Percentiles rank a stretch among this genome's conserved stretches.
These are phyloP conservation scores for Prunella fulvescens DNA, from an alignment of 2,113 vertebrate species.

Conservation along the genomic window DNA sequence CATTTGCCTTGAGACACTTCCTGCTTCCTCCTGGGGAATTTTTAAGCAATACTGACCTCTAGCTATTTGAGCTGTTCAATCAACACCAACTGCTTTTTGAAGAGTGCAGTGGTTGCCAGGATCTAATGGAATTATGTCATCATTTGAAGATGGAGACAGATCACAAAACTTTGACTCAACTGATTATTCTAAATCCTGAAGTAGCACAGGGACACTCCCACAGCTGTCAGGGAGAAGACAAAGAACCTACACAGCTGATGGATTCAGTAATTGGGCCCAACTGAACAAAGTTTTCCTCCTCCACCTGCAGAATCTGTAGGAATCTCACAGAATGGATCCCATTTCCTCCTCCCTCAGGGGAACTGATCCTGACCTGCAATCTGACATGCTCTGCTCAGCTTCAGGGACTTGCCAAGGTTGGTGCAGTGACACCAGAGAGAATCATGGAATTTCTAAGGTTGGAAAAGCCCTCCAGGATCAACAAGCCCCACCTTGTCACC, in stretches of 20 bases:
- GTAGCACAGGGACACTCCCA: neutral
- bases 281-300: neutral
- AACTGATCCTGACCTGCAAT: neutral
- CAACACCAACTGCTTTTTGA: neutral
- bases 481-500: neutral
- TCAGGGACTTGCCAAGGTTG: neutral
- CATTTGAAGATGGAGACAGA: neutral
- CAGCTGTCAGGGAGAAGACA: neutral
- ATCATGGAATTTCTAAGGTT: neutral
- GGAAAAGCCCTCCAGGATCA: neutral
- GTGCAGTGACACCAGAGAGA: neutral
- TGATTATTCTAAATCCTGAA: neutral
- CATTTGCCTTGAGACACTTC: neutral
- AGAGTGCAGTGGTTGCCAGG: neutral
- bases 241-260: neutral
- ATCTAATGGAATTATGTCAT: neutral
- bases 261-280: neutral
- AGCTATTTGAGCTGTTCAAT: neutral
- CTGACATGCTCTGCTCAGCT: neutral
- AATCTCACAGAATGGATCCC: neutral
- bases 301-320: neutral
- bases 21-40: neutral
- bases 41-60: slow-evolving; percentile 40
- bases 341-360: neutral
- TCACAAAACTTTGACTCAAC: neutral